Evolutionary conservation across 2,113 vertebrate species (phyloP).

Genomic region (Girardinichthys multiradiatus): DNA sequence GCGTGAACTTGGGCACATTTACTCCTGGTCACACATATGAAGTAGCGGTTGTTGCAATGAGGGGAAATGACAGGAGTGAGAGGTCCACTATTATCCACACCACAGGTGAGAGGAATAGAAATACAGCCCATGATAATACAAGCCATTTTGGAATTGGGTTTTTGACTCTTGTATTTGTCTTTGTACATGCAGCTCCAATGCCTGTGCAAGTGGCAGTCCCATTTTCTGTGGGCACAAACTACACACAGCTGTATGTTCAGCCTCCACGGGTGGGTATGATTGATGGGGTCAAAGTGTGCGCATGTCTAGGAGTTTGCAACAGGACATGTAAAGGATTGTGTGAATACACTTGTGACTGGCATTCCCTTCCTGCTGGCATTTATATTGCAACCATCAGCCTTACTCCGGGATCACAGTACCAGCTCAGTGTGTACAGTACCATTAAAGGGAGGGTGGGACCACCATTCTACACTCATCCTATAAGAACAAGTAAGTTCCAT

Average conservation of each 20-base stretch:
- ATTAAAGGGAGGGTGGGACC: slow-evolving; percentile 79
- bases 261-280: slow-evolving; percentile 53
- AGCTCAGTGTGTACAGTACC: slow-evolving; percentile 80
- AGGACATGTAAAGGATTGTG: slow-evolving; percentile 31
- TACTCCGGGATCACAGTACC: slow-evolving; percentile 81
- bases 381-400: slow-evolving; percentile 77
- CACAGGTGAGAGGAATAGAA: slow-evolving; percentile 77
- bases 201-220: slow-evolving; percentile 63
- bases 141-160: not conserved
- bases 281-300: slow-evolving; percentile 72
- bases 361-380: slow-evolving; percentile 55
- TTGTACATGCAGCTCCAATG: slow-evolving; percentile 60
- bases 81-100: slow-evolving; percentile 78
- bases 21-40: slow-evolving; percentile 84
- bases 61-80: slow-evolving; percentile 80
- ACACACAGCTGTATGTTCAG: slow-evolving; percentile 67
- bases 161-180: not conserved
- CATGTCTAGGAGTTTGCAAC: slow-evolving; percentile 59
- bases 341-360: slow-evolving; percentile 44
- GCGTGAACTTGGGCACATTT: slow-evolving; percentile 75
- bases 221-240: slow-evolving; percentile 49
- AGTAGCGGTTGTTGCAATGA: slow-evolving; percentile 80
- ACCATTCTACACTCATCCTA: slow-evolving; percentile 62
- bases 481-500: slow-evolving; percentile 84
- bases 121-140: not conserved